Percentiles rank a stretch among this genome's conserved stretches.
phyloP scores from a whole-genome alignment of 2,888 invertebrate genomes.

The Stenchaetothrips biformis region DNA sequence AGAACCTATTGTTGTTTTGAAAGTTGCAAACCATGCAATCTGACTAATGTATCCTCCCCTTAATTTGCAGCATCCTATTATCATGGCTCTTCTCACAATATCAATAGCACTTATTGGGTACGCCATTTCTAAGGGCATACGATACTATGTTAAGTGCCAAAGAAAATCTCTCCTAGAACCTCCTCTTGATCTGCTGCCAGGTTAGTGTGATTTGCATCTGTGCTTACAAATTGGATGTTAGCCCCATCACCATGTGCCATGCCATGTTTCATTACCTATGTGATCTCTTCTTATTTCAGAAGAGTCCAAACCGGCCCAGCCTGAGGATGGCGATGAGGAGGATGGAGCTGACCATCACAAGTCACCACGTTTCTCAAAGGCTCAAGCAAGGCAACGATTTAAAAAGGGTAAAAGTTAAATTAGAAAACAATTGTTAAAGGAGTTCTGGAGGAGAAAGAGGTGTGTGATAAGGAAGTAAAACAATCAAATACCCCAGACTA shows the following conservation, averaged over 20 bases:
- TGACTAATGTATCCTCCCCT: constrained; percentile 28
- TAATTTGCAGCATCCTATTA: constrained; percentile 60
- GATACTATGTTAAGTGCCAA: constrained; percentile 53
- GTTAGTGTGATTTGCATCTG: constrained; percentile 32
- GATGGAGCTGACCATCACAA: constrained; percentile 39
- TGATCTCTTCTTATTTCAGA: constrained; percentile 30
- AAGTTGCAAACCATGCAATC: background rate
- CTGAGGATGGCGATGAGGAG: constrained; percentile 38
- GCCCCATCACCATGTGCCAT: background rate
- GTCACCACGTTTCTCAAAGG: constrained; percentile 62
- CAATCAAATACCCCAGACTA: background rate
- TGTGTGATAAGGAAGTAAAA: background rate
- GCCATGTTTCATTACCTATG: constrained; percentile 32
- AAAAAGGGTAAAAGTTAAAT: constrained; percentile 58
- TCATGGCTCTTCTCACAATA: constrained; percentile 66
- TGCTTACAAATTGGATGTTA: constrained; percentile 5
- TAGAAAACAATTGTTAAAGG: background rate
- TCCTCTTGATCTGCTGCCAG: constrained; percentile 49
- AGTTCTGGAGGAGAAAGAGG: background rate
- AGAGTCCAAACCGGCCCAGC: constrained; percentile 31
- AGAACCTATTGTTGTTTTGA: constrained; percentile 41
- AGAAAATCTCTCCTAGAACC: constrained; percentile 52
- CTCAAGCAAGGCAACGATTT: constrained; percentile 68
- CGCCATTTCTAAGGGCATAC: constrained; percentile 57
- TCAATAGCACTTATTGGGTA: constrained; percentile 63